phyloP scores from a whole-genome alignment of 2,113 vertebrate species.

The Coturnix japonica region DNA sequence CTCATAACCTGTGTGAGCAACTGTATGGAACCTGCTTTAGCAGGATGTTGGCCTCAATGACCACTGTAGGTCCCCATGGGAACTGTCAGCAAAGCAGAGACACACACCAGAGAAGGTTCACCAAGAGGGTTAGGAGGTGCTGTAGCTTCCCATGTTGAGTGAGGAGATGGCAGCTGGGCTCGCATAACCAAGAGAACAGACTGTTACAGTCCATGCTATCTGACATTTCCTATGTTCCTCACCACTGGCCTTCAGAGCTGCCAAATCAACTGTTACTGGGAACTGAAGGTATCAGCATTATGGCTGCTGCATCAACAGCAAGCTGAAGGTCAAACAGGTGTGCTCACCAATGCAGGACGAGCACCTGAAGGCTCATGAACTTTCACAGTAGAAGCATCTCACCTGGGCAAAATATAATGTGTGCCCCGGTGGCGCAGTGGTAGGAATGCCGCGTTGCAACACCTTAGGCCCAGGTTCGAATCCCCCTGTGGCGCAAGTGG shows the following conservation, averaged over 20 bases:
- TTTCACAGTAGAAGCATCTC: not conserved
- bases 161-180: not conserved
- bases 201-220: not conserved
- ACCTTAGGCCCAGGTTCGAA: too few relatives aligned
- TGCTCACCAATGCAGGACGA: not conserved
- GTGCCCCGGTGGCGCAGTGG: too few relatives aligned
- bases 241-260: not conserved
- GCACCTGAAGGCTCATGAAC: not conserved
- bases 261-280: not conserved
- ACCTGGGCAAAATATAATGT: not conserved
- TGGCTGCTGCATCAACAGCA: not conserved
- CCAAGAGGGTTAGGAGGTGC: not conserved
- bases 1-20: too few relatives aligned
- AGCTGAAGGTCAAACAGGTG: not conserved
- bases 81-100: not conserved
- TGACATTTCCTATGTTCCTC: not conserved
- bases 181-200: not conserved
- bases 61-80: not conserved
- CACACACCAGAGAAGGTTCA: not conserved
- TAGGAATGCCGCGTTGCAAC: too few relatives aligned
- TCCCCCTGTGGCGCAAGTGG: too few relatives aligned
- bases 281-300: not conserved
- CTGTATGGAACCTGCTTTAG: too few relatives aligned
- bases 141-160: fast-evolving
- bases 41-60: too few relatives aligned